These are phyloP conservation scores for Vulpes lagopus DNA, from an alignment of 2,113 vertebrate genomes.

Conservation along the genomic window DNA sequence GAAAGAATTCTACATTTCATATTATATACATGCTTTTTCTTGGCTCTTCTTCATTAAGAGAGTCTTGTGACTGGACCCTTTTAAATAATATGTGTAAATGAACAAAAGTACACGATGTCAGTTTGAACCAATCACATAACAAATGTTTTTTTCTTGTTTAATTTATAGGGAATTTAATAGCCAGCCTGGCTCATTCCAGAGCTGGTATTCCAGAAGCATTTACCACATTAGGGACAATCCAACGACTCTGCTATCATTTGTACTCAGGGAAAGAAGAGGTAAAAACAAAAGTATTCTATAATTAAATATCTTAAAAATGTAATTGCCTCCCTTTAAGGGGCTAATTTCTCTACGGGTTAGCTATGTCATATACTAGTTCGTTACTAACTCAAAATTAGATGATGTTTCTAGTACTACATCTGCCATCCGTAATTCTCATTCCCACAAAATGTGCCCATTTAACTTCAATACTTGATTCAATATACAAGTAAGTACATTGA, in stretches of 20 bases:
- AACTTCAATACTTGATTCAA: constrained; percentile 1
- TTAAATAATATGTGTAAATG: not conserved
- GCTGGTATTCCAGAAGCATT: constrained; percentile 88
- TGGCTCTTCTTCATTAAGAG: not conserved
- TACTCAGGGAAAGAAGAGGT: constrained; percentile 88
- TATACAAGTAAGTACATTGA: not conserved
- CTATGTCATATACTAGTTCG: not conserved
- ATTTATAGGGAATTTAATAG: constrained; percentile 86
- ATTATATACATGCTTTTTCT: not conserved
- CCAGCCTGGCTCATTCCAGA: constrained; percentile 87
- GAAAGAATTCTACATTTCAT: not conserved
- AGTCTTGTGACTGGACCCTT: not conserved
- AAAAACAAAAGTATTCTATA: constrained; percentile 57
- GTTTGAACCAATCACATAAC: constrained; percentile 40
- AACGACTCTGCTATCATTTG: constrained; percentile 86
- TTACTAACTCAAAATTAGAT: not conserved
- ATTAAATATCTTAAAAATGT: constrained; percentile 5
- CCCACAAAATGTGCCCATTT: not conserved
- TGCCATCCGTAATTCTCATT: constrained; percentile 21
- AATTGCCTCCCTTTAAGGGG: not conserved
- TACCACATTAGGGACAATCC: constrained; percentile 85
- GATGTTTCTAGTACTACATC: not conserved
- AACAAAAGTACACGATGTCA: not conserved
- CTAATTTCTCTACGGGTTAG: not conserved
- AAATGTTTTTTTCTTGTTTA: not conserved